phyloP scores from a whole-genome alignment of 2,797 vertebrate genomes.

The Gambelia wislizenii region DNA sequence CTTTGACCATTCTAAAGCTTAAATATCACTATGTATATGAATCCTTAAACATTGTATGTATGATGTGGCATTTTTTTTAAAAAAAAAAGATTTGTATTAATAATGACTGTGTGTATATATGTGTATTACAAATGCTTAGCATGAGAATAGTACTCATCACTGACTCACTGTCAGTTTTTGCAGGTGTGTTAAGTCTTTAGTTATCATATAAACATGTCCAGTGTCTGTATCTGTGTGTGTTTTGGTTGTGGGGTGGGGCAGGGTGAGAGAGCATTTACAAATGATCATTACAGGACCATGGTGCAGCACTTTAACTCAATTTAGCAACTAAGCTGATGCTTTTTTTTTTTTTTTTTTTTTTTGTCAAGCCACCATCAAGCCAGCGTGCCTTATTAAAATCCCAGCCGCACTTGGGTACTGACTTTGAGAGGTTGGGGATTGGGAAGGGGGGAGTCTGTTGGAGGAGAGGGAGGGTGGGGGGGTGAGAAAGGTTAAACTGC shows the following conservation, averaged over 20 bases:
- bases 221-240: not conserved
- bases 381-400: constrained; percentile 75
- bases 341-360: not conserved
- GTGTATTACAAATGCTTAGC: constrained; percentile 39
- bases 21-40: not conserved
- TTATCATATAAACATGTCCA: constrained; percentile 40
- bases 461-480: constrained; percentile 31
- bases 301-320: constrained; percentile 72
- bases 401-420: constrained; percentile 75
- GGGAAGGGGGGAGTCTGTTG: not conserved
- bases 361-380: constrained; percentile 69
- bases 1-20: not conserved
- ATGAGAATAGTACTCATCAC: constrained; percentile 18
- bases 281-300: constrained; percentile 48
- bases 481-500: constrained; percentile 86
- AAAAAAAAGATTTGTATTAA: constrained; percentile 24
- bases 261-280: constrained; percentile 51
- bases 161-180: not conserved
- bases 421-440: constrained; percentile 14
- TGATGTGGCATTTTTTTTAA: not conserved
- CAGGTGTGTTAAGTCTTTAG: constrained; percentile 46
- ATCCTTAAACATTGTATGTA: not conserved
- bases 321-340: constrained; percentile 67
- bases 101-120: constrained; percentile 17
- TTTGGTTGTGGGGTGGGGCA: constrained; percentile 24